phyloP scores from a whole-genome alignment of 2,888 invertebrate species.

The Pyrochroa serraticornis region DNA sequence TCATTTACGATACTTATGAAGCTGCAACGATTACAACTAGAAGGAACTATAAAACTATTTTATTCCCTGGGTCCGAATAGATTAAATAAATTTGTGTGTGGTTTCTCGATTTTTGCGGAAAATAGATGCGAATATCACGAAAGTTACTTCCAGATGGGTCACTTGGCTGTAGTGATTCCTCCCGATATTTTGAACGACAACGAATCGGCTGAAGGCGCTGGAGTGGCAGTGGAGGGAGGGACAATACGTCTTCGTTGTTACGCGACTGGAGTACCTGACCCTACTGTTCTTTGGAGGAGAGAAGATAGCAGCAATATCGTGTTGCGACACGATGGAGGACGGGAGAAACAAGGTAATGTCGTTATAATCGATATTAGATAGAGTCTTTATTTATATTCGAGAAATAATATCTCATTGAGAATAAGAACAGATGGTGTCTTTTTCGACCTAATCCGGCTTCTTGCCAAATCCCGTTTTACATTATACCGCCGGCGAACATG shows the following conservation, averaged over 20 bases:
- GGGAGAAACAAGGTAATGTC: conserved; percentile 73
- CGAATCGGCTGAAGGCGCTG: conserved; percentile 69
- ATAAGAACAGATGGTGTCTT: conserved; percentile 47
- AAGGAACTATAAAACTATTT: no score
- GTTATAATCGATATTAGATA: conserved; percentile 17
- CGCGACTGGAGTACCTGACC: conserved; percentile 82
- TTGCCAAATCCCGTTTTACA: conserved; percentile 49
- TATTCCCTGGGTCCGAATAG: no score
- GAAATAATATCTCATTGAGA: conserved; percentile 31
- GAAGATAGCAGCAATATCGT: conserved; percentile 80
- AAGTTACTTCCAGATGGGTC: conserved; percentile 72
- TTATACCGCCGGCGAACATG: conserved; percentile 48
- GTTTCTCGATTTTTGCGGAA: no score
- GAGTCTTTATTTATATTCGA: conserved; percentile 27
- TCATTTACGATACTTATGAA: no score
- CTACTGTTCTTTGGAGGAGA: conserved; percentile 79
- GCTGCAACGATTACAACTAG: no score
- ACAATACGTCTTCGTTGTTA: conserved; percentile 76
- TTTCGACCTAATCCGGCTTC: conserved; percentile 48
- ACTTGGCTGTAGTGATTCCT: conserved; percentile 84
- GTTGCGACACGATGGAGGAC: conserved; percentile 72
- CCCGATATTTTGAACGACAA: conserved; percentile 85
- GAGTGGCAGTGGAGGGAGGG: conserved; percentile 81
- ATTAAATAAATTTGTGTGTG: no score
- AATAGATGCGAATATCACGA: no score